phyloP scores from a whole-genome alignment of 1,140 invertebrate genomes.

The Drosophila punjabiensis region DNA sequence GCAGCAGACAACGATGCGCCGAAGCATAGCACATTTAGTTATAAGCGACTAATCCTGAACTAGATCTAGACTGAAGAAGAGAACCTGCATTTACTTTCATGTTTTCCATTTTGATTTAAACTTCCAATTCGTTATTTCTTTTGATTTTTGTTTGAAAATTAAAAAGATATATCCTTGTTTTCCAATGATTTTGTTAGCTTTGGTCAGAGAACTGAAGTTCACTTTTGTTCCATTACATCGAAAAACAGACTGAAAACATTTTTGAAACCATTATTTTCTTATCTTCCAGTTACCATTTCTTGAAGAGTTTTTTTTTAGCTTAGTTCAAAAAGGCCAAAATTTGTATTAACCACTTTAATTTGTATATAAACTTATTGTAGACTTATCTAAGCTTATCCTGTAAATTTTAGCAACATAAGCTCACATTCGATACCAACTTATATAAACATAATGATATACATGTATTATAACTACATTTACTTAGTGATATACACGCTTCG shows the following conservation, averaged over 20 bases:
- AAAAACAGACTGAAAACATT: conserved; percentile 7
- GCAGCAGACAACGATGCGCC: conserved; percentile 35
- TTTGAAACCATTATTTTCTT: not conserved
- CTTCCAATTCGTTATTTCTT: conserved; percentile 4
- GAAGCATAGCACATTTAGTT: conserved; percentile 20
- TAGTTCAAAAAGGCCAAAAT: conserved; percentile 10
- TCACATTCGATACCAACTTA: conserved; percentile 29
- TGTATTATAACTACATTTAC: conserved; percentile 35
- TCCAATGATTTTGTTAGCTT: not conserved
- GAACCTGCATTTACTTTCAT: conserved; percentile 1
- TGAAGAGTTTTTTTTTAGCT: conserved; percentile 10
- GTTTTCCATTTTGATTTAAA: not conserved
- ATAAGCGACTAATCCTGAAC: conserved; percentile 21
- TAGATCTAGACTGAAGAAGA: conserved; percentile 34
- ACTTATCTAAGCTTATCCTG: conserved; percentile 36
- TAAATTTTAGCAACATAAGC: conserved; percentile 54
- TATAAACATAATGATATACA: conserved; percentile 30
- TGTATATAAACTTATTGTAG: conserved; percentile 56
- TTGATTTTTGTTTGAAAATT: not conserved
- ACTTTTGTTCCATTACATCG: not conserved
- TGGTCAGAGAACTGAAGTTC: not conserved
- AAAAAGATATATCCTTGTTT: not conserved
- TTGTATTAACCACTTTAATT: conserved; percentile 22
- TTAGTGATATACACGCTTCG: conserved; percentile 43
- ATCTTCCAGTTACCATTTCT: conserved; percentile 21